These are phyloP conservation scores for Pharmacophagus antenor DNA, from an alignment of 2,888 invertebrate genomes.

Conservation along the genomic window DNA sequence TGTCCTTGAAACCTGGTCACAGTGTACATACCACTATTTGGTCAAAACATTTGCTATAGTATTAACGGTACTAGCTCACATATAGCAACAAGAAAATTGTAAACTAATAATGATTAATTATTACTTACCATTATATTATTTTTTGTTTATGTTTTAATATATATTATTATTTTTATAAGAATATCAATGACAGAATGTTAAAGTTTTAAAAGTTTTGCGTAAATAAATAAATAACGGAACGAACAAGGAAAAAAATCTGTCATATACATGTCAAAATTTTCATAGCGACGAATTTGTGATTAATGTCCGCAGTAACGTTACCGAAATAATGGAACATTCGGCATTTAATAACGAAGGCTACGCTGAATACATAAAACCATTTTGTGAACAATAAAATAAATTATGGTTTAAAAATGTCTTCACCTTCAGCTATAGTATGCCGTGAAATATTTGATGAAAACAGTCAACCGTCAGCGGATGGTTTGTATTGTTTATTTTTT, in stretches of 20 bases:
- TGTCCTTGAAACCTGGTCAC: too few relatives aligned
- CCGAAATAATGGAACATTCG: constrained; percentile 32
- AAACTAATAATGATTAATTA: too few relatives aligned
- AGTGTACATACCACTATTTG: too few relatives aligned
- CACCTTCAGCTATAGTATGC: constrained; percentile 83
- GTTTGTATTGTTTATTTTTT: constrained; percentile 72
- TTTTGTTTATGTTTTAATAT: background rate
- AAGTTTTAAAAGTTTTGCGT: background rate
- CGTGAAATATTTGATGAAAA: constrained; percentile 92
- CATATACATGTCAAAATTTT: constrained; percentile 32
- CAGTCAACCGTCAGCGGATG: constrained; percentile 90
- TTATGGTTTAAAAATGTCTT: constrained; percentile 60
- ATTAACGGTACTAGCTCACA: too few relatives aligned
- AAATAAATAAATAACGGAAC: background rate
- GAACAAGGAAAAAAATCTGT: constrained; percentile 1
- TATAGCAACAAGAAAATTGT: too few relatives aligned
- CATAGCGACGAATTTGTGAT: constrained; percentile 20
- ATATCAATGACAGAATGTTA: too few relatives aligned
- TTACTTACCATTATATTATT: too few relatives aligned
- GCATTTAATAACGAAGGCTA: constrained; percentile 20
- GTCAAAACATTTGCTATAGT: too few relatives aligned
- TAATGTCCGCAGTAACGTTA: constrained; percentile 30
- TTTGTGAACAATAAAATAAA: constrained; percentile 44
- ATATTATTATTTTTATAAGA: too few relatives aligned
- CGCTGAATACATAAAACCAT: constrained; percentile 1